These are phyloP conservation scores for Onychostruthus taczanowskii DNA, from an alignment of 2,113 vertebrate species.

Conservation along the genomic window DNA sequence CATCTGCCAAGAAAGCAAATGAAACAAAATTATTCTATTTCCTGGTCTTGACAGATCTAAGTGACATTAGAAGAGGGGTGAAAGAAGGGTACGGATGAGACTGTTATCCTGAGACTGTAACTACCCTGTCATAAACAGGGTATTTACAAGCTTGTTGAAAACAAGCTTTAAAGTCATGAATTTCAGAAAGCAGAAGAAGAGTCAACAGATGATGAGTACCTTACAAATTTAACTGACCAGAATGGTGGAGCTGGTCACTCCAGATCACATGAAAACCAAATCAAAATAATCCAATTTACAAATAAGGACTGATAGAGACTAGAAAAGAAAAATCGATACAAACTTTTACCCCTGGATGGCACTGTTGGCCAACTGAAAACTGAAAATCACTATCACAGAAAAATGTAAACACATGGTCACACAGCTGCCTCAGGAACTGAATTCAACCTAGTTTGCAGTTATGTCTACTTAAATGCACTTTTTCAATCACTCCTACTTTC, in stretches of 20 bases:
- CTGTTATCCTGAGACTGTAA: not conserved
- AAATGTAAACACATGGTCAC: not conserved
- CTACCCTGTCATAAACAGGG: not conserved
- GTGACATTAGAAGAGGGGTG: not conserved
- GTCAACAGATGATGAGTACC: not conserved
- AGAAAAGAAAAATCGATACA: not conserved
- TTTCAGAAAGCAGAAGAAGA: not conserved
- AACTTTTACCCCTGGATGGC: conserved; percentile 61
- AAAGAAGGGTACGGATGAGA: not conserved
- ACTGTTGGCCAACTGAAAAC: conserved; percentile 40
- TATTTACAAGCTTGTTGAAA: not conserved
- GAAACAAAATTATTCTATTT: not conserved
- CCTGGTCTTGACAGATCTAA: not conserved
- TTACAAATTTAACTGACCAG: not conserved
- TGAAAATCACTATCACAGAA: accelerated
- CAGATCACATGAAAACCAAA: not conserved
- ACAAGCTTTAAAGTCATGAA: not conserved
- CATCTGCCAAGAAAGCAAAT: not conserved
- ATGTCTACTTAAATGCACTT: not conserved
- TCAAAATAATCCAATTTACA: not conserved
- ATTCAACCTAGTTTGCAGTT: not conserved
- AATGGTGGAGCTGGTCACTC: not conserved
- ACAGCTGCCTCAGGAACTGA: not conserved
- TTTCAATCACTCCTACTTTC: not conserved
- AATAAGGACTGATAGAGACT: not conserved